Percentiles rank a stretch among this genome's conserved stretches.
Conservation (phyloP, 2,113 vertebrate genomes). For the Felis chaus region DNA sequence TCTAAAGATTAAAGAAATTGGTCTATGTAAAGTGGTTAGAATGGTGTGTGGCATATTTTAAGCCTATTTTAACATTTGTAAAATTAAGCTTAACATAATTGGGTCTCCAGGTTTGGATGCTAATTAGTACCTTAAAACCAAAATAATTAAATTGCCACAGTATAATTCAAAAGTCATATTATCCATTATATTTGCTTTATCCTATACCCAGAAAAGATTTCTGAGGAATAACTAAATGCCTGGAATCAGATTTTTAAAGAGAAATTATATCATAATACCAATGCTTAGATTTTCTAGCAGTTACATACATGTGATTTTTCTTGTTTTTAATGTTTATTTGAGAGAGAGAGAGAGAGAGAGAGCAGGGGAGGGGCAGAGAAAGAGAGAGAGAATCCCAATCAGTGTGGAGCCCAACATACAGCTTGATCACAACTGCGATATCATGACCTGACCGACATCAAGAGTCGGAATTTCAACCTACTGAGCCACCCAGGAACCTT, state of each 20-base stretch:
- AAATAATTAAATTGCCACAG: background rate
- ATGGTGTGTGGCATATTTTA: background rate
- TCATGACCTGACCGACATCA: no score
- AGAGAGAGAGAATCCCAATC: no score
- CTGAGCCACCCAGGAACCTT: no score
- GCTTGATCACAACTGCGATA: no score
- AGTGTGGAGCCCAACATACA: no score
- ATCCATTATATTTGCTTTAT: background rate
- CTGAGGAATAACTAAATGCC: background rate
- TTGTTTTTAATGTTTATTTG: no score
- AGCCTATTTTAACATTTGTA: background rate
- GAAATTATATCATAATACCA: background rate
- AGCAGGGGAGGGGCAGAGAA: no score
- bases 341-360: no score
- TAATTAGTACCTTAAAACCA: constrained; percentile 3
- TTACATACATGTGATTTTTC: background rate
- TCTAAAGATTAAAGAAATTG: background rate
- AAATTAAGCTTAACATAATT: background rate
- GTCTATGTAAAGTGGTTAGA: background rate
- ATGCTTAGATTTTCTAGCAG: background rate
- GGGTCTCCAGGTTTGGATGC: background rate
- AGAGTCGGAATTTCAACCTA: no score
- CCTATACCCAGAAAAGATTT: background rate
- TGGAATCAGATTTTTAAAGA: constrained; percentile 4
- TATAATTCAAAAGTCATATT: background rate